Conservation (phyloP, 2,113 vertebrate genomes). For the Salvelinus fontinalis region DNA sequence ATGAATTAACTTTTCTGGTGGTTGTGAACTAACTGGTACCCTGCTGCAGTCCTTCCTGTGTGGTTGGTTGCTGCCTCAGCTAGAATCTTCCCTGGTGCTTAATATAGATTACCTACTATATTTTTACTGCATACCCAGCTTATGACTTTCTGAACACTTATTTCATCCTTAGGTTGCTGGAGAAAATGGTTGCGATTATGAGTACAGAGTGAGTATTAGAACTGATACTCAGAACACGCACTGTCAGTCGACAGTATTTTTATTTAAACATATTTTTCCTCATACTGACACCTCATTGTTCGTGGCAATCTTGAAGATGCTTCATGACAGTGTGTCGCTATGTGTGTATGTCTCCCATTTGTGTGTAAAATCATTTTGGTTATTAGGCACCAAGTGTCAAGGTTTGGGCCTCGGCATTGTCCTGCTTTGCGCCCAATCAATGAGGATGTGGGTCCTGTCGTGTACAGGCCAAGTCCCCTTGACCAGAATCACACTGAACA, state of each 20-base stretch:
- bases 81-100: neutral
- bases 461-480: too few species aligned
- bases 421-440: too few species aligned
- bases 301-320: neutral
- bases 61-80: neutral
- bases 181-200: constrained; percentile 64
- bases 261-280: neutral
- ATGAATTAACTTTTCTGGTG: neutral
- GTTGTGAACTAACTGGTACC: neutral
- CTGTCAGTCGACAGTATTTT: neutral
- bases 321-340: neutral
- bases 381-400: too few species aligned
- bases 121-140: constrained; percentile 22
- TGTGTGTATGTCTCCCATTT: neutral
- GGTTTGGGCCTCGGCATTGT: too few species aligned
- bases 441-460: too few species aligned
- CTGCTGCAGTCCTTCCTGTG: neutral
- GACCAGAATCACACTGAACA: too few species aligned
- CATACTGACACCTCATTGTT: constrained; percentile 2
- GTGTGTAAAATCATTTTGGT: neutral
- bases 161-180: constrained; percentile 65
- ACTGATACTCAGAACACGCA: constrained; percentile 15
- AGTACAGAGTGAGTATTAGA: constrained; percentile 75
- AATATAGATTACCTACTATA: neutral
- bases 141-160: constrained; percentile 43